A percentile compares a stretch with the other conserved stretches of the same genome.
phyloP scores from a whole-genome alignment of 2,888 invertebrate genomes.

The Dicroscelio sp. region DNA sequence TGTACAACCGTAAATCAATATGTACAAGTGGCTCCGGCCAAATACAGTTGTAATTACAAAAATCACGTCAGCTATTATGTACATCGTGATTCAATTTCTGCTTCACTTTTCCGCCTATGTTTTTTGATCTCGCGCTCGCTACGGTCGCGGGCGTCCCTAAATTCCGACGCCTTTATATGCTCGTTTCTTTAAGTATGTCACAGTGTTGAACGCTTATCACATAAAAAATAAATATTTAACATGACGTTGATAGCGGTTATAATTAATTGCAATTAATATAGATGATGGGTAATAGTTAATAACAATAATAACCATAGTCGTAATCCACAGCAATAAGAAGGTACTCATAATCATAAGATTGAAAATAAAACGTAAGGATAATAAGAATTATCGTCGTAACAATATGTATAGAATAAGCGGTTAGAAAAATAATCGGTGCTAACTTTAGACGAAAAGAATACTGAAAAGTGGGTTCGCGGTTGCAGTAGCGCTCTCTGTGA shows the following conservation, averaged over 20 bases:
- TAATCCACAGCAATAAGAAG: slow-evolving; percentile 35
- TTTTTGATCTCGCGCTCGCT: slow-evolving; percentile 50
- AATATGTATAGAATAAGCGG: slow-evolving; percentile 9
- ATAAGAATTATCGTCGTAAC: slow-evolving; percentile 35
- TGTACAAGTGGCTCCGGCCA: slow-evolving; percentile 58
- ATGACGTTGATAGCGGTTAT: slow-evolving; percentile 41
- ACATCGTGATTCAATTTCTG: slow-evolving; percentile 34
- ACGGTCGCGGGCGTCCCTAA: slow-evolving; percentile 31
- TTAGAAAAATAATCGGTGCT: slow-evolving; percentile 60
- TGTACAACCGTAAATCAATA: slow-evolving; percentile 63
- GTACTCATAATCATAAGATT: slow-evolving; percentile 16
- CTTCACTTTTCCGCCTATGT: background rate
- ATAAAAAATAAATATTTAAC: slow-evolving; percentile 76
- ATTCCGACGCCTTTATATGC: slow-evolving; percentile 46
- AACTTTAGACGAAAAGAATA: slow-evolving; percentile 71
- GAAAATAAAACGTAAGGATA: slow-evolving; percentile 4
- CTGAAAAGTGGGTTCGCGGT: slow-evolving; percentile 56
- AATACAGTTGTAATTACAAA: slow-evolving; percentile 70
- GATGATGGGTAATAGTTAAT: slow-evolving; percentile 43
- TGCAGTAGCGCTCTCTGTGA: slow-evolving; percentile 59
- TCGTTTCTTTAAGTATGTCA: slow-evolving; percentile 70
- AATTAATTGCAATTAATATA: slow-evolving; percentile 42
- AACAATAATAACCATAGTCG: slow-evolving; percentile 53
- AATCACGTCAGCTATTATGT: slow-evolving; percentile 60
- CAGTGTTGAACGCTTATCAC: slow-evolving; percentile 61